A percentile compares a stretch with the other conserved stretches of the same genome.
Evolutionary conservation across 2,113 vertebrate genomes (phyloP).

Genomic region (Raja brachyura): DNA sequence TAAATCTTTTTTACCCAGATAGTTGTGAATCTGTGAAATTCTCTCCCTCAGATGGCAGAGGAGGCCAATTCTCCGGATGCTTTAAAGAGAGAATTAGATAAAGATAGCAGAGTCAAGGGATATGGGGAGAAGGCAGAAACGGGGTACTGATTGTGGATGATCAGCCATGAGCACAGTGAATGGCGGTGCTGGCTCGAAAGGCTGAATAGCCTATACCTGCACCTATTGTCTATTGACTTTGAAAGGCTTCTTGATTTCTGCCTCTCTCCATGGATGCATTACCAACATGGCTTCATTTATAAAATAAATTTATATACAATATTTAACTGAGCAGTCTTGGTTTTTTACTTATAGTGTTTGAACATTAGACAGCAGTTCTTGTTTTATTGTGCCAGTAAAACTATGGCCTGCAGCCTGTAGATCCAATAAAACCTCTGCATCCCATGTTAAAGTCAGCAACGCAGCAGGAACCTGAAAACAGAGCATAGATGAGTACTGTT

Average conservation of each 20-base stretch:
- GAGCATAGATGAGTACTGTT: neutral
- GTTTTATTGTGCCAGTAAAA: constrained; percentile 55
- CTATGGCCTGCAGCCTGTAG: constrained; percentile 60
- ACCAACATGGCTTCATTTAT: neutral
- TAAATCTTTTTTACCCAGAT: no score
- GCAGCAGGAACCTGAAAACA: constrained; percentile 75
- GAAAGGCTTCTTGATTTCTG: neutral
- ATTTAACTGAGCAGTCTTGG: constrained; percentile 23
- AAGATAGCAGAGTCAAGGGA: no score
- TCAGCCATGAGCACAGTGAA: no score
- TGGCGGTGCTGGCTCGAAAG: no score
- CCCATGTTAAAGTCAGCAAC: constrained; percentile 77
- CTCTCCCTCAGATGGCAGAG: no score
- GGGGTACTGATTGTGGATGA: no score
- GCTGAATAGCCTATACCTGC: no score
- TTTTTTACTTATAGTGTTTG: constrained; percentile 69
- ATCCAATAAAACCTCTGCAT: constrained; percentile 69
- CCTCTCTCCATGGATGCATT: neutral
- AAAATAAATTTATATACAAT: constrained; percentile 32
- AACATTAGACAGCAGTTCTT: constrained; percentile 60
- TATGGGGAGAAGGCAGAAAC: no score
- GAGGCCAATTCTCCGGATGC: no score
- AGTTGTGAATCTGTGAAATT: no score
- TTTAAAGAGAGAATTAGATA: no score
- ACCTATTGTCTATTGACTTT: neutral